A percentile compares a stretch with the other conserved stretches of the same genome.
Conservation (phyloP, 2,888 invertebrate species). For the Hirtodrosophila cameraria region DNA sequence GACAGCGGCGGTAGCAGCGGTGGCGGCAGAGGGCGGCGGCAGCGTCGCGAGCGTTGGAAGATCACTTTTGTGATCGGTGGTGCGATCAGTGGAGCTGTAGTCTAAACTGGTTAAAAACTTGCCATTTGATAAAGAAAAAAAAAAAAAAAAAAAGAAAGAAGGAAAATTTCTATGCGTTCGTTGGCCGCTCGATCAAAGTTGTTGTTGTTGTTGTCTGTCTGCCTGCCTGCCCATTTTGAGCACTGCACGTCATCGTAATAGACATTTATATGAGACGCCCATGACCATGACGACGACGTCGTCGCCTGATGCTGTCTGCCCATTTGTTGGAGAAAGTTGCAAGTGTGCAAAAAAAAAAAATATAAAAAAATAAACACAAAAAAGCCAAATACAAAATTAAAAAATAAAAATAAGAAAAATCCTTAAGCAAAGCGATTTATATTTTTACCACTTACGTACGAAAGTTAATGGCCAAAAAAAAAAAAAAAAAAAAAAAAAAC, state of each 20-base stretch:
- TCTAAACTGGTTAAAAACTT: conserved; percentile 64
- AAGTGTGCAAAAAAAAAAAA: conserved; percentile 26
- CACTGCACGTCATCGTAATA: conserved; percentile 69
- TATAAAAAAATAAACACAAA: conserved; percentile 14
- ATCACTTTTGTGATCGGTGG: conserved; percentile 19
- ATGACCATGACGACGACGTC: conserved; percentile 72
- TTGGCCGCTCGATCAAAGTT: conserved; percentile 70
- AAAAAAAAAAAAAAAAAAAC: conserved; percentile 4
- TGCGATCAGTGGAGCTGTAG: not conserved
- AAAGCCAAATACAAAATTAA: conserved; percentile 21
- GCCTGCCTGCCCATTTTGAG: conserved; percentile 39
- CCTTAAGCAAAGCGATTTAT: conserved; percentile 53
- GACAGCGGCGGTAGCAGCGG: too few species aligned
- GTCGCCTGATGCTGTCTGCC: conserved; percentile 57
- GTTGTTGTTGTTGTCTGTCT: conserved; percentile 17
- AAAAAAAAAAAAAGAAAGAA: conserved; percentile 7
- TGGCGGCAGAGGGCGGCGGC: too few species aligned
- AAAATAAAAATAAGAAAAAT: conserved; percentile 37
- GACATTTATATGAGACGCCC: conserved; percentile 65
- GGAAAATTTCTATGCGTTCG: conserved; percentile 74
- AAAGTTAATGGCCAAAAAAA: conserved; percentile 45
- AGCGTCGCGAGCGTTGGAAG: too few species aligned
- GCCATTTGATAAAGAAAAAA: conserved; percentile 45
- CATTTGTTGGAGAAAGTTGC: conserved; percentile 70
- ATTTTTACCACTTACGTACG: conserved; percentile 38